These are phyloP conservation scores for Cosmia pyralina DNA, from an alignment of 2,888 invertebrate species.

Conservation along the genomic window DNA sequence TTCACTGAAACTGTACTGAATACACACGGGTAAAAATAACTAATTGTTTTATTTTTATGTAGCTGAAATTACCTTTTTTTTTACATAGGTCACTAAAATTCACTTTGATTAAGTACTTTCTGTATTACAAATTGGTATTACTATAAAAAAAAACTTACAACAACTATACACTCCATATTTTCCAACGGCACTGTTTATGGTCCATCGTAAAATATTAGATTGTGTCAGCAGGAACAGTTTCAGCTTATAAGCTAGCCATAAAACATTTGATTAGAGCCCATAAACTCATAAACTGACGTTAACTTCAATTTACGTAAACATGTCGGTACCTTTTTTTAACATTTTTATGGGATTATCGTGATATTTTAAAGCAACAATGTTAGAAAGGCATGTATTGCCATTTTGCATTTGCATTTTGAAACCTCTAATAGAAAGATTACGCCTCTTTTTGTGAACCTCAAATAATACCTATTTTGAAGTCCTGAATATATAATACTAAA, in stretches of 20 bases:
- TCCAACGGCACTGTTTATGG: conserved; percentile 36
- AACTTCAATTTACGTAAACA: conserved; percentile 13
- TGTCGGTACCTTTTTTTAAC: neutral
- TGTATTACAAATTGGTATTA: neutral
- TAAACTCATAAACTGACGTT: conserved; percentile 54
- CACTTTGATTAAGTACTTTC: neutral
- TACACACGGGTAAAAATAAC: neutral
- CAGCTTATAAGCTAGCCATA: conserved; percentile 49
- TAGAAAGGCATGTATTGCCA: too few relatives aligned
- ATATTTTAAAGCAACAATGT: neutral
- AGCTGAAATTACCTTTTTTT: too few relatives aligned
- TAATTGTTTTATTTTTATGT: neutral
- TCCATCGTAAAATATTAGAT: conserved; percentile 44
- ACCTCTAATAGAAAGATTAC: too few relatives aligned
- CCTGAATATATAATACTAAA: too few relatives aligned
- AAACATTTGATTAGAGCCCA: conserved; percentile 55
- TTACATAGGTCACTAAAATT: too few relatives aligned
- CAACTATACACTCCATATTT: conserved; percentile 21
- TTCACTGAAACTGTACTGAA: neutral
- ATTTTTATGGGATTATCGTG: neutral
- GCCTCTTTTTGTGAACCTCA: too few relatives aligned
- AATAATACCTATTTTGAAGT: too few relatives aligned
- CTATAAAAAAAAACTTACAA: neutral
- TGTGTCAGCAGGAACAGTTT: conserved; percentile 46
- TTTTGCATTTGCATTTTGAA: too few relatives aligned